phyloP scores from a whole-genome alignment of 2,113 vertebrate species.

The Lepus americanus region DNA sequence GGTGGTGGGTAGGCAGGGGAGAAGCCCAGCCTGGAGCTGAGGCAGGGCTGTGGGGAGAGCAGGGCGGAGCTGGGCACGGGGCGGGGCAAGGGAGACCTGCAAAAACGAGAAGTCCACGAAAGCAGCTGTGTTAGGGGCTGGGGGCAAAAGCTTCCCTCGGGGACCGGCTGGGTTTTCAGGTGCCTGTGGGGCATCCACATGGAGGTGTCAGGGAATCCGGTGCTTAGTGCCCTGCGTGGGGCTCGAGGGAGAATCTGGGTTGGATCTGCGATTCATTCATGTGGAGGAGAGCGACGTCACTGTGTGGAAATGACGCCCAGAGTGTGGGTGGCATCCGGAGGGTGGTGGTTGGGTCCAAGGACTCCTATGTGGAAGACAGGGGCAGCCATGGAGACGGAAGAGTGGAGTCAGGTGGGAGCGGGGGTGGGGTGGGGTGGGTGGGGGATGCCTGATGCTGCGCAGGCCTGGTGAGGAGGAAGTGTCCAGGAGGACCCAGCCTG shows the following conservation, averaged over 20 bases:
- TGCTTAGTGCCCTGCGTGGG: not conserved
- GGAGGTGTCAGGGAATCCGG: not conserved
- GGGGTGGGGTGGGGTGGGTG: rapidly evolving
- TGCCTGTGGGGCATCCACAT: not conserved
- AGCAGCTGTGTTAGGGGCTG: not conserved
- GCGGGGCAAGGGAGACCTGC: not conserved
- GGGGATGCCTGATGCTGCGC: rapidly evolving
- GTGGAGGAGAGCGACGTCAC: no score
- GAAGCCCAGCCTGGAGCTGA: not conserved
- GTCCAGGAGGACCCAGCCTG: not conserved
- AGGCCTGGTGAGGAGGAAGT: not conserved
- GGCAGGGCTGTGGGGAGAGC: not conserved
- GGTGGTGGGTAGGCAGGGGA: not conserved
- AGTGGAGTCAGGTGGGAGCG: not conserved
- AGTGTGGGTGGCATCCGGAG: no score
- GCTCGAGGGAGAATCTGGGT: not conserved
- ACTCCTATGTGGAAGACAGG: not conserved
- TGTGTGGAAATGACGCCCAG: not conserved
- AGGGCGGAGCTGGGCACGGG: rapidly evolving
- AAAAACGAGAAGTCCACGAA: not conserved
- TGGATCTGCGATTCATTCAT: not conserved
- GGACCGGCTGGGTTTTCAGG: not conserved
- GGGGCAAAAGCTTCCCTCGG: not conserved
- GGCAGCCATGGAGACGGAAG: not conserved
- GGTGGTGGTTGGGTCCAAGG: not conserved